Base-by-base conservation (phyloP, 2,888 invertebrate species). In the Diarsia mendica region DNA sequence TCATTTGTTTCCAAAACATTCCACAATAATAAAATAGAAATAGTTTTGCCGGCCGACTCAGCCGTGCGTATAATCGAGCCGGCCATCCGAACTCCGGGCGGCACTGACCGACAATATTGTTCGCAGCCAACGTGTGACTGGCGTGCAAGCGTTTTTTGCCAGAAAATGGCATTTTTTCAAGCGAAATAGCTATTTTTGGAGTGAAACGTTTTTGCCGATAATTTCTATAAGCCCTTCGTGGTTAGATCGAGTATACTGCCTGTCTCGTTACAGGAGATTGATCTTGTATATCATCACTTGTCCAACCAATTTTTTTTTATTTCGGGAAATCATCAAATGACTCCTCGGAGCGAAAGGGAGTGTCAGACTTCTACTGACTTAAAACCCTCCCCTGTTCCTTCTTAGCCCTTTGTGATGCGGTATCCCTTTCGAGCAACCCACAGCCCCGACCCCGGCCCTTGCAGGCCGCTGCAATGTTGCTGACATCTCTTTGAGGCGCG, bases 51-150 rank as follows among this genome's bases (percentile, higher is more conserved):
- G 71, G 70, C 67, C 72, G 71, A 83, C n/a, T 60, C 72, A 77
- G 75, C 87, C 85, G 88, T 76, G 89, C 90, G 90, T 93, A 91
- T 92, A 93, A 93, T 92, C 90, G 92, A 90, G 88, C 90, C 83
- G 87, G 88, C 86, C 87, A 89, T 86, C 80, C 87, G 87, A 74
- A 77, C 75, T 78, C 77, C 85, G 85, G 48, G 33, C 79, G 80
- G 69, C 79, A 65, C 65, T 72, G 80, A 76, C 82, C 76, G 80
- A 82, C 88, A 83, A 88, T 89, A 88, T 89, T 86, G 87, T 80
- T 81, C 75, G 67, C 69, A 72, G 71, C 70, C 69, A 65, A 70
- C 82, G 82, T 78, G 72, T 80, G 87, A 87, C 72, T 72, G 73
- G 80, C 69, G 67, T 58, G 72, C 72, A 67, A 13, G 39, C 75